These are phyloP conservation scores for Nemopilema nomurai DNA, from an alignment of 30 jellyfish, hydroid and myxozoan species.

Conservation along the genomic window DNA sequence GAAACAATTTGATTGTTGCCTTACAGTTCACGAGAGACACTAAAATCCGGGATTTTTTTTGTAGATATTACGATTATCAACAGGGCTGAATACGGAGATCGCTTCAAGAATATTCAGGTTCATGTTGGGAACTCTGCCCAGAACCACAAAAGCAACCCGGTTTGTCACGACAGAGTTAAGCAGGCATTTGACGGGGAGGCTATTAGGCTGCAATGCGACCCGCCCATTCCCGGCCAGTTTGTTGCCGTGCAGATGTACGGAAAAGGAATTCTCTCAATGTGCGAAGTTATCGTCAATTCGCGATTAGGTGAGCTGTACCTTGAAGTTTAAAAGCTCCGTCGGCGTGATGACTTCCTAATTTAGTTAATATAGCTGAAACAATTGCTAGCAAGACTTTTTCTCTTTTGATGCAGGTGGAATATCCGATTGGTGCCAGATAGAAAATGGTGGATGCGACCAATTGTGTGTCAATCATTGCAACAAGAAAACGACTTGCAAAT, in stretches of 20 bases:
- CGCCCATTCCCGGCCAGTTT: slow-evolving; percentile 97
- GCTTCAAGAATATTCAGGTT: slow-evolving; percentile 85
- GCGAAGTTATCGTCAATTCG: slow-evolving; percentile 97
- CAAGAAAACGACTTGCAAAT: slow-evolving; percentile 78
- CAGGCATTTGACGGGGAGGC: slow-evolving; percentile 96
- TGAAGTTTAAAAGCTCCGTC: too few relatives aligned
- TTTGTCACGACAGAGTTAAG: slow-evolving; percentile 95
- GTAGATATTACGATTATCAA: slow-evolving; percentile 91
- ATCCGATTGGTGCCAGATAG: slow-evolving; percentile 93
- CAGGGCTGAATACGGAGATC: slow-evolving; percentile 95
- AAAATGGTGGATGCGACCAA: slow-evolving; percentile 98
- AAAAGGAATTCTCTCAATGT: slow-evolving; percentile 84
- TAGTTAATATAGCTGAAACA: too few relatives aligned
- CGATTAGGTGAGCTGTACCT: slow-evolving; percentile 76
- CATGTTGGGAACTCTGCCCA: slow-evolving; percentile 80
- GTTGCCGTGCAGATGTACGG: slow-evolving; percentile 97
- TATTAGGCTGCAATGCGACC: slow-evolving; percentile 91
- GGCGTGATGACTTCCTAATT: too few relatives aligned
- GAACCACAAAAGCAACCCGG: slow-evolving; percentile 79
- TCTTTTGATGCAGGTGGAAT: slow-evolving; percentile 82
- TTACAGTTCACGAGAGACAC: too few relatives aligned
- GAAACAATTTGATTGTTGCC: too few relatives aligned
- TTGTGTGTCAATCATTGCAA: slow-evolving; percentile 88
- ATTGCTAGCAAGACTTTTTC: too few relatives aligned
- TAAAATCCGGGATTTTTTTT: too few relatives aligned